Evolutionary conservation across 1,140 invertebrate genomes (phyloP).

Genomic region (Drosophila baimaii): DNA sequence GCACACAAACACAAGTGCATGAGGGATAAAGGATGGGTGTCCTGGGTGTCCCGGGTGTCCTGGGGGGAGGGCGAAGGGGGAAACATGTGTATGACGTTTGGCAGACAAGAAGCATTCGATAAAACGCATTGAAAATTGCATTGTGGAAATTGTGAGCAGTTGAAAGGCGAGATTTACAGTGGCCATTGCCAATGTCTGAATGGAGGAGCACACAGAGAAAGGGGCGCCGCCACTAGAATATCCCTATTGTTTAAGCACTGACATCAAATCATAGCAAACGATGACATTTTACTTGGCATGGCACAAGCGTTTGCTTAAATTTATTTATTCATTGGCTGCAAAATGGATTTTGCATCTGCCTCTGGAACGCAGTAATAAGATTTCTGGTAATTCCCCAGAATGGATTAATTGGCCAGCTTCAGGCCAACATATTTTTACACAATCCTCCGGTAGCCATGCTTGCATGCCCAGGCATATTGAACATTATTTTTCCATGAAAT

Average conservation of each 20-base stretch:
- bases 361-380: conserved; percentile 7
- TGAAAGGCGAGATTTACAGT: conserved; percentile 75
- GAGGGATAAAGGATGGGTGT: neutral
- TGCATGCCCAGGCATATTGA: neutral
- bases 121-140: conserved; percentile 76
- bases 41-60: neutral
- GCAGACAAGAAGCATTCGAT: conserved; percentile 72
- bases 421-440: neutral
- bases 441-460: neutral
- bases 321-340: conserved; percentile 29
- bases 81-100: conserved; percentile 78
- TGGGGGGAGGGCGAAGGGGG: neutral
- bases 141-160: conserved; percentile 75
- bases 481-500: neutral
- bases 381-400: neutral
- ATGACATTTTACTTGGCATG: conserved; percentile 59
- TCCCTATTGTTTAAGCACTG: conserved; percentile 71
- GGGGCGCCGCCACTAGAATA: conserved; percentile 19
- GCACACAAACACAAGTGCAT: conserved; percentile 1
- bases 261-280: conserved; percentile 59
- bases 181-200: conserved; percentile 53
- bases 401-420: conserved; percentile 14
- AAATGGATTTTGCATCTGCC: conserved; percentile 33
- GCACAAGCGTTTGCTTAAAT: conserved; percentile 52
- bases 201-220: neutral